A percentile compares a stretch with the other conserved stretches of the same genome.
phyloP scores from a whole-genome alignment of 2,888 invertebrate species.

The Phrixothrix hirtus region DNA sequence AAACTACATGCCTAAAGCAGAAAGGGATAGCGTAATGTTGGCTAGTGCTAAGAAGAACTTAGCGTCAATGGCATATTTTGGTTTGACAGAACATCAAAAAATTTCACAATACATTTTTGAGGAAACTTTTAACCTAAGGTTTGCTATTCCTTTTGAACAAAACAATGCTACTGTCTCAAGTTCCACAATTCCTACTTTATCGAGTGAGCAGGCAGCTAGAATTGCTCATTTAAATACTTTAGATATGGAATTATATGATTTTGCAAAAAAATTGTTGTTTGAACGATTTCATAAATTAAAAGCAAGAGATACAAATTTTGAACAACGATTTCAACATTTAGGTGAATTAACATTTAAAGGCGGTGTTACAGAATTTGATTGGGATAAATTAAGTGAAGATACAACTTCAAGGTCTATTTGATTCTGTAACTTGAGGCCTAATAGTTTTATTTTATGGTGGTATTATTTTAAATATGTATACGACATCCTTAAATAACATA shows the following conservation, averaged over 20 bases:
- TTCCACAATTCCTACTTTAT: constrained; percentile 77
- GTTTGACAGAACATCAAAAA: constrained; percentile 93
- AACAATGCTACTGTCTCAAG: constrained; percentile 89
- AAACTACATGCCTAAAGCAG: constrained; percentile 70
- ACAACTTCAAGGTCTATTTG: constrained; percentile 46
- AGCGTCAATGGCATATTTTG: constrained; percentile 95
- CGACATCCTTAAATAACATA: neutral
- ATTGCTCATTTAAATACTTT: constrained; percentile 82
- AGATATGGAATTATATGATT: constrained; percentile 91
- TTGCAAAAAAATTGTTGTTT: constrained; percentile 86
- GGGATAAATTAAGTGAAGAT: constrained; percentile 82
- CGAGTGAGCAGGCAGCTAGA: constrained; percentile 71
- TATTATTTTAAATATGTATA: neutral
- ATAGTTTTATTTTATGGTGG: neutral
- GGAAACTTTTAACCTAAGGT: constrained; percentile 88
- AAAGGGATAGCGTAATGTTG: constrained; percentile 83
- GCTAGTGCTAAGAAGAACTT: constrained; percentile 95
- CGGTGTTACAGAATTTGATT: constrained; percentile 84
- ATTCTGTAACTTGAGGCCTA: constrained; percentile 1
- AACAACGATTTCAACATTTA: constrained; percentile 79
- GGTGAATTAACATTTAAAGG: constrained; percentile 77
- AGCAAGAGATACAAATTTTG: constrained; percentile 79
- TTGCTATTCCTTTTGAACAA: constrained; percentile 88
- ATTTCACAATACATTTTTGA: constrained; percentile 92
- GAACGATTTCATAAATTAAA: constrained; percentile 81